Evolutionary conservation across 1,140 invertebrate species (phyloP).

Genomic region (Mamestra configurata): DNA sequence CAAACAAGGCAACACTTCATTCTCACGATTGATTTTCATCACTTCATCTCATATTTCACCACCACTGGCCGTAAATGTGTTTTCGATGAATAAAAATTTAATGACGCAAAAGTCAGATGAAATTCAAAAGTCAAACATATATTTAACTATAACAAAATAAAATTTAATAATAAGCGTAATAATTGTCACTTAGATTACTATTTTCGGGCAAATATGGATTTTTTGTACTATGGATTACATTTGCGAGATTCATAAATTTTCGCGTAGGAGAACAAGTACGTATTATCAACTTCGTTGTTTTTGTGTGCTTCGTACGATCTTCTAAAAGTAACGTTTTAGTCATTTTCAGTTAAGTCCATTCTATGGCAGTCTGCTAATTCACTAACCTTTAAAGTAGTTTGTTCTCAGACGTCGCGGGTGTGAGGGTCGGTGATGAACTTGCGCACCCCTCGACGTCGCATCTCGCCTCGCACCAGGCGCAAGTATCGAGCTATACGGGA

Average conservation of each 20-base stretch:
- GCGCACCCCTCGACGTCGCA: slow-evolving; percentile 77
- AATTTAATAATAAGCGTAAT: slow-evolving; percentile 72
- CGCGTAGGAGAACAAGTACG: neutral
- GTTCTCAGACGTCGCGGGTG: slow-evolving; percentile 38
- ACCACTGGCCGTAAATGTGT: slow-evolving; percentile 35
- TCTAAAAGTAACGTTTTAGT: too few species aligned
- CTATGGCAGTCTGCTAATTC: neutral
- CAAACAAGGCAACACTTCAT: neutral
- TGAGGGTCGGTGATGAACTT: slow-evolving; percentile 71
- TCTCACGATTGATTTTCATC: neutral
- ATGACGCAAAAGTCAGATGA: slow-evolving; percentile 58
- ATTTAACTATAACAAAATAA: slow-evolving; percentile 64
- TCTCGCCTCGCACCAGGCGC: slow-evolving; percentile 78
- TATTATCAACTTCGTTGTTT: neutral
- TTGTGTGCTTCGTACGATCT: neutral
- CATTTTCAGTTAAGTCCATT: too few species aligned
- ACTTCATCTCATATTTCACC: neutral
- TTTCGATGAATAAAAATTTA: slow-evolving; percentile 36
- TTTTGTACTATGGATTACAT: slow-evolving; percentile 44
- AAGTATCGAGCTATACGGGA: slow-evolving; percentile 75
- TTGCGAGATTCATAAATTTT: slow-evolving; percentile 29
- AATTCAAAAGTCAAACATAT: slow-evolving; percentile 73
- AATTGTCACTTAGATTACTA: slow-evolving; percentile 44
- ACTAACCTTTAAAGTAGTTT: neutral
- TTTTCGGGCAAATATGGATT: slow-evolving; percentile 58